These are phyloP conservation scores for Astur gentilis DNA, from an alignment of 2,113 vertebrate genomes.

Conservation along the genomic window DNA sequence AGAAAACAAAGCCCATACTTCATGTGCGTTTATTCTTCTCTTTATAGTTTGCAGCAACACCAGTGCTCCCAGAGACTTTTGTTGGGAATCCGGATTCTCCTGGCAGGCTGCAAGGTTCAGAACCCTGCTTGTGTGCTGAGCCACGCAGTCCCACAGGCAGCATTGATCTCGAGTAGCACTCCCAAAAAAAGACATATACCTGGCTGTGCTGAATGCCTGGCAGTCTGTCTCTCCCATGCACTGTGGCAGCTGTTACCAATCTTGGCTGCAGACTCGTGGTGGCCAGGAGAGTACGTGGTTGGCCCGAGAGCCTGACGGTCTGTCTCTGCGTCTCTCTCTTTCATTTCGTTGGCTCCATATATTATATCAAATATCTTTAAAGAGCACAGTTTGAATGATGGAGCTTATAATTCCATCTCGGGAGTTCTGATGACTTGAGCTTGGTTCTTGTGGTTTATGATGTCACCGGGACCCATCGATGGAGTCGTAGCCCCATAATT, in stretches of 20 bases:
- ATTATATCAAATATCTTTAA: conserved; percentile 22
- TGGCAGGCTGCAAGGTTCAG: neutral
- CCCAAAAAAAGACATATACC: neutral
- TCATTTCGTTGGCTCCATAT: neutral
- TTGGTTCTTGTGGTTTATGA: conserved; percentile 65
- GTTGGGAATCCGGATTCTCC: neutral
- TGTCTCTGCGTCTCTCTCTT: conserved; percentile 5
- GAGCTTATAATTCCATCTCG: conserved; percentile 38
- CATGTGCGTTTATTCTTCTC: neutral
- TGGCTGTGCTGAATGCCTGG: neutral
- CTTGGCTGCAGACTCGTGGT: neutral
- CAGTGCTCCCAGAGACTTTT: neutral
- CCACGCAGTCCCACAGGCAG: neutral
- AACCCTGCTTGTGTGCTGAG: neutral
- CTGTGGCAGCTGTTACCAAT: neutral
- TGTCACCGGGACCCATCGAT: conserved; percentile 46
- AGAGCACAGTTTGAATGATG: conserved; percentile 26
- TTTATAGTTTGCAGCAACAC: neutral
- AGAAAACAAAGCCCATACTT: rapidly evolving
- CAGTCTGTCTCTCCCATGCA: neutral
- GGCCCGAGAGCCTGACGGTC: neutral
- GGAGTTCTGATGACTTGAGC: conserved; percentile 31
- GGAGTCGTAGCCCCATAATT: conserved; percentile 56
- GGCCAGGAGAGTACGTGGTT: neutral
- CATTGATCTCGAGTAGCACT: neutral